Base-by-base conservation (phyloP, 2,113 vertebrate genomes). In the Garra rufa region DNA sequence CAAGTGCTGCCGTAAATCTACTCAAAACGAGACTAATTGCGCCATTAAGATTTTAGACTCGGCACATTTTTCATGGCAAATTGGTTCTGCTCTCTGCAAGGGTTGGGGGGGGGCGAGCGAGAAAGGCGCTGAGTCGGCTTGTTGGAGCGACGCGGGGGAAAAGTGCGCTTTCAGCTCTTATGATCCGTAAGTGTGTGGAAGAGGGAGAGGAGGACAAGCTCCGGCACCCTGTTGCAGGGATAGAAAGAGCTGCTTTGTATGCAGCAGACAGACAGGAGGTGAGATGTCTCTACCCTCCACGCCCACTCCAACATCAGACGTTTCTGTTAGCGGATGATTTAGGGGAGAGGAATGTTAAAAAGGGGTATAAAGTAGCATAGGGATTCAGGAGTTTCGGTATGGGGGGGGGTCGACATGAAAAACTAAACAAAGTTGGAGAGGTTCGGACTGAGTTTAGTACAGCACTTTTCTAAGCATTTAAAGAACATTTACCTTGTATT, bases 91-190 rank as follows among this genome's bases (percentile, higher is more conserved):
- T 85, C 81, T 73, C 50, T 38, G 17, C 17, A 50, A 79, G 50
- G 28, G 80, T 38, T 14, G 52, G 63, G 26, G 26, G n/a, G 73
- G 59, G 71, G 9, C 9, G 83, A 41, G 67, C 52, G 61, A 86
- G 87, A 85, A 85, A 88, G 84, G 74, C 88, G 93, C 94, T 94
- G 94, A 95, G 87, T 94, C 91, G 88, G 87, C 91, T 26, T 55
- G 79, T 87, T 52, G 71, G 63, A 48, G 82, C 76, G 28, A 79
- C 34, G 61, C 52, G 13, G 65, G 59, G 71, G 77, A 90, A 93
- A 93, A 94, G 92, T 94, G 93, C 92, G 90, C 90, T 87, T 92
- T 95, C 93, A 93, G 93, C 93, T 92, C 89, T 86, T 92, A 91
- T 89, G 81, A 90, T 90, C 89, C 86, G 91, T 92, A 92, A 92